Evolutionary conservation across 2,888 invertebrate genomes (phyloP).

Genomic region (Folsomia manolachei): DNA sequence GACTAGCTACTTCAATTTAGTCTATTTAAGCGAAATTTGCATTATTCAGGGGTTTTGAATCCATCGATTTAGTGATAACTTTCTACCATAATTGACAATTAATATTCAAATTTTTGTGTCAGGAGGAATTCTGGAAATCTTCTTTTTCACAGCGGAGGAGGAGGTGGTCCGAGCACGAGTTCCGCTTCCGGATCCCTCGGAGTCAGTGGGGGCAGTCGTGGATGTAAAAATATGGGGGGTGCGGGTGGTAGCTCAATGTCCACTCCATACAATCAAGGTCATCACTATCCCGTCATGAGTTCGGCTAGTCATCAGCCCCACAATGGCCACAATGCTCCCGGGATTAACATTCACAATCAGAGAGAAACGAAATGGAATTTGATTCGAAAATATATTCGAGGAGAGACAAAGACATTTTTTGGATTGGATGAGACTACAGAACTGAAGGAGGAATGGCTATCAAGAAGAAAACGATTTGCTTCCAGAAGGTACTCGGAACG

Average conservation of each 20-base stretch:
- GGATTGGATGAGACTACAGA: constrained; percentile 40
- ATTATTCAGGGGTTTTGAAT: too few relatives aligned
- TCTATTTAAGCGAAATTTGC: too few relatives aligned
- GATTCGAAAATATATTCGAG: constrained; percentile 45
- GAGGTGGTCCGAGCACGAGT: constrained; percentile 36
- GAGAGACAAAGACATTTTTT: constrained; percentile 47
- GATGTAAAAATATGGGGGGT: constrained; percentile 23
- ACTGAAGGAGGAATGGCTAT: constrained; percentile 49
- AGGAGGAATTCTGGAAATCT: constrained; percentile 47
- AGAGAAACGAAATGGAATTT: constrained; percentile 44
- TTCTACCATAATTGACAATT: too few relatives aligned
- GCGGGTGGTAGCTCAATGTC: constrained; percentile 10
- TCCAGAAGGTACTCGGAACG: constrained; percentile 48
- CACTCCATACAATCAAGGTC: constrained; percentile 24
- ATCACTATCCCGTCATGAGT: constrained; percentile 18
- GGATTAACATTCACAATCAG: background rate
- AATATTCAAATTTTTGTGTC: too few relatives aligned
- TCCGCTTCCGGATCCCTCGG: constrained; percentile 28
- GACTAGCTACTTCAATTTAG: too few relatives aligned
- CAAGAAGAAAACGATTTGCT: constrained; percentile 48
- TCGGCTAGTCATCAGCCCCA: background rate
- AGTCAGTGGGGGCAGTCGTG: constrained; percentile 37
- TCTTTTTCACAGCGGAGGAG: constrained; percentile 36
- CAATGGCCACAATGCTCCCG: background rate
- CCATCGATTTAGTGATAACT: too few relatives aligned